Percentiles rank a stretch among this genome's conserved stretches.
phyloP scores from a whole-genome alignment of 53 echinoderm and acorn worm genomes.

The Stichopus horrens region DNA sequence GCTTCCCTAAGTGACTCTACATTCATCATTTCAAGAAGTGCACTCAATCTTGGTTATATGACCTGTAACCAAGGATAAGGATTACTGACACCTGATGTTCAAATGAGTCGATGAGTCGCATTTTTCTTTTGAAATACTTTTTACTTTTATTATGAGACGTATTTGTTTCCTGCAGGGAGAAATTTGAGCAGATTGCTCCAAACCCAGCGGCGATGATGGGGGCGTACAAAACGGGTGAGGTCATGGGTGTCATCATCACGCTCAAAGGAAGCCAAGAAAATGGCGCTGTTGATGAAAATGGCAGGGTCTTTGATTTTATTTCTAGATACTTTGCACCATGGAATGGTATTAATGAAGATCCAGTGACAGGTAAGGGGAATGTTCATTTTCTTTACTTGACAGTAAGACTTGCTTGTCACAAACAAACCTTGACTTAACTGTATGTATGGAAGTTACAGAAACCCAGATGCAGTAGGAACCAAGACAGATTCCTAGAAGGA shows the following conservation, averaged over 20 bases:
- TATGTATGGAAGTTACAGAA: neutral
- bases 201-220: conserved; percentile 69
- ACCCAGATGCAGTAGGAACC: neutral
- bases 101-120: no score
- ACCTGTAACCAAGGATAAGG: no score
- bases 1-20: no score
- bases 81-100: no score
- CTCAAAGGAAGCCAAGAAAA: conserved; percentile 70
- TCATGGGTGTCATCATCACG: conserved; percentile 84
- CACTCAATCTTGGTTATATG: no score
- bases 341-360: conserved; percentile 87
- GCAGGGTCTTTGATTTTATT: conserved; percentile 79
- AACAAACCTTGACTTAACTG: neutral
- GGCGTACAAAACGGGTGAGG: conserved; percentile 48
- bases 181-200: conserved; percentile 71
- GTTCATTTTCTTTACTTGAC: no score
- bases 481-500: neutral
- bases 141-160: no score
- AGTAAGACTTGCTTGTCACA: no score
- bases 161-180: conserved; percentile 46
- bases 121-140: no score
- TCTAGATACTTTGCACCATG: conserved; percentile 96
- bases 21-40: no score
- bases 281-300: conserved; percentile 69
- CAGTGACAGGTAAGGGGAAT: conserved; percentile 72